Evolutionary conservation across 2,888 invertebrate genomes (phyloP), one percentile per base, ranked within the genome.

Genomic region (Drosophila birchii): DNA sequence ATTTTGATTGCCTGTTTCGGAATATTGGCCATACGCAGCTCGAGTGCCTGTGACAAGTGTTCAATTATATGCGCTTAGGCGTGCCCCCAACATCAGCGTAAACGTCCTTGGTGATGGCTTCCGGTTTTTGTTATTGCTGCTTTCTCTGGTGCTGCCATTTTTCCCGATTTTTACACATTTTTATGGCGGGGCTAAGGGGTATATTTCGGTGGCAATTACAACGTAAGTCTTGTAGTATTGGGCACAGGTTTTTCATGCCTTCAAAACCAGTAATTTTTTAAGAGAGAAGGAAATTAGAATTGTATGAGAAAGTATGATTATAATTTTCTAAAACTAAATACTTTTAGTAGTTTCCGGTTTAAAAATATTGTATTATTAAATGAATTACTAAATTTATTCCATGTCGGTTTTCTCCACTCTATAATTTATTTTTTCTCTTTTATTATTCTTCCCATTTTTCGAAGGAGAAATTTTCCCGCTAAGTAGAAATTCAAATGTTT

Each of bases 61-160:
- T 75, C 75, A 75, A 75, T 67, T 57, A 72, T 36, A 55, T 47
- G 60, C 41, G 39, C 53, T 75, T 66, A 49, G 23, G 32, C 20
- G n/a, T 62, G 55, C 32, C 26, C 14, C 26, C 60, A 23, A 43
- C 61, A 29, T 58, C 71, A 18, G 32, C 43, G 26, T 44, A 43
- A n/a, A 38, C 43, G 53, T 70, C 72, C 72, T 71, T 71, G 62
- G 20, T 43, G 57, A 20, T 54, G 39, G 57, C 66, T 59, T 61
- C 60, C 60, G 59, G 60, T 18, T 58, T 41, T 41, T 16, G 59
- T 34, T 60, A 59, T 41, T 60, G 60, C 32, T 41, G 23, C 60
- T 51, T 44, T 32, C n/a, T 18, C 2, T 16, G 16, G 51, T 16
- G 20, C 20, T 16, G 34, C 5, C 34, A 43, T 51, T 20, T 47